Percentiles rank a stretch among this genome's conserved stretches.
phyloP scores from a whole-genome alignment of 1,140 invertebrate species.

The Brachionus calyciflorus region DNA sequence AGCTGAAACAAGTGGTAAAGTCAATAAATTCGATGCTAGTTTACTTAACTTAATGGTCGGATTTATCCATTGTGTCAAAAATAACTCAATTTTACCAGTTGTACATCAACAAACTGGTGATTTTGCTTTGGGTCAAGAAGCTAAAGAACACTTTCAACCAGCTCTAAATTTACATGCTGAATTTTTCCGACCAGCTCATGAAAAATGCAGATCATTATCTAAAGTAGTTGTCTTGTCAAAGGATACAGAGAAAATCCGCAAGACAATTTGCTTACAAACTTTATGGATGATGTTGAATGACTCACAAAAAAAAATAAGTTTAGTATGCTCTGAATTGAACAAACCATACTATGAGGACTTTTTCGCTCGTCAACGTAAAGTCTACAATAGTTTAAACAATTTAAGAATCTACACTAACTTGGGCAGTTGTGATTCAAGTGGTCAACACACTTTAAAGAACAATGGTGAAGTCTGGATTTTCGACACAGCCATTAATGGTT shows the following conservation, averaged over 20 bases:
- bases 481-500: slow-evolving; percentile 27
- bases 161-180: slow-evolving; percentile 32
- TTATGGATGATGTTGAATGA: slow-evolving; percentile 39
- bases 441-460: slow-evolving; percentile 34
- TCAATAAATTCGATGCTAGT: slow-evolving; percentile 33
- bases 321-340: slow-evolving; percentile 42
- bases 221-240: neutral
- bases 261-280: slow-evolving; percentile 42
- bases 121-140: slow-evolving; percentile 16
- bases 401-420: slow-evolving; percentile 41
- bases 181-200: slow-evolving; percentile 25
- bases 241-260: slow-evolving; percentile 29
- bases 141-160: slow-evolving; percentile 31
- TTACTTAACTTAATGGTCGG: slow-evolving; percentile 30
- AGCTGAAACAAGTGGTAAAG: slow-evolving; percentile 8
- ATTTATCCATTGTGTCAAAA: slow-evolving; percentile 6
- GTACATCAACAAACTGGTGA: slow-evolving; percentile 10
- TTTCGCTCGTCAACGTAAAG: slow-evolving; percentile 35
- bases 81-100: slow-evolving; percentile 39
- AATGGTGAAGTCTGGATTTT: slow-evolving; percentile 42
- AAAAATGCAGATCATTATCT: slow-evolving; percentile 25
- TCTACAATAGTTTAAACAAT: slow-evolving; percentile 46
- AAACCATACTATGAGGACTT: slow-evolving; percentile 44
- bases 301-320: slow-evolving; percentile 41
- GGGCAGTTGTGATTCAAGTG: neutral